phyloP scores from a whole-genome alignment of 2,113 vertebrate species.

The Ptyas mucosa region DNA sequence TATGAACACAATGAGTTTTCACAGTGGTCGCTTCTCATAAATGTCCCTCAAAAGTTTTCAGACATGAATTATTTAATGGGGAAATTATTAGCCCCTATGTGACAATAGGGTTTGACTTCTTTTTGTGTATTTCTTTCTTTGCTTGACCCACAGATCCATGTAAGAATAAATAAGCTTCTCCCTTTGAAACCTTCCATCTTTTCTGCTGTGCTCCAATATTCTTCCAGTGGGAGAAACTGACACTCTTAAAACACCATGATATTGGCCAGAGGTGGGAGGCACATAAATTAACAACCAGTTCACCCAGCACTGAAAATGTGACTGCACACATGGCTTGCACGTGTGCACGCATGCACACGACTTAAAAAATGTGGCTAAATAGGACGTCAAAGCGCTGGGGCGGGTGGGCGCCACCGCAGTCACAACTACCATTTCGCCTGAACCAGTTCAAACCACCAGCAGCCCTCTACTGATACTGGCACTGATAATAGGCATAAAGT shows the following conservation, averaged over 20 bases:
- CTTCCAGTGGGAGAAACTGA: neutral
- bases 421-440: too few relatives aligned
- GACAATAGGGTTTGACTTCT: neutral
- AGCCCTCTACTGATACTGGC: neutral
- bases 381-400: too few relatives aligned
- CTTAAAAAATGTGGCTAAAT: too few relatives aligned
- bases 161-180: conserved; percentile 14
- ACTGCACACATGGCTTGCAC: too few relatives aligned
- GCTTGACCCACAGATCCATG: conserved; percentile 48
- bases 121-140: conserved; percentile 29
- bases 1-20: conserved; percentile 31
- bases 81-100: conserved; percentile 17
- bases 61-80: conserved; percentile 37
- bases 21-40: conserved; percentile 31
- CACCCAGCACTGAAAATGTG: too few relatives aligned
- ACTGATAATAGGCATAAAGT: neutral
- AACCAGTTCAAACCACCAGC: too few relatives aligned
- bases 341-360: too few relatives aligned
- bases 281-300: too few relatives aligned
- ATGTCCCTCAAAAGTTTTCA: conserved; percentile 39
- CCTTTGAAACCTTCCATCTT: neutral
- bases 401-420: too few relatives aligned
- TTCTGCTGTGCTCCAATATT: neutral
- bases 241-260: neutral
- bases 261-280: too few relatives aligned